Conservation (phyloP, 2,888 invertebrate species). For the Marasmarcha lunaedactyla region DNA sequence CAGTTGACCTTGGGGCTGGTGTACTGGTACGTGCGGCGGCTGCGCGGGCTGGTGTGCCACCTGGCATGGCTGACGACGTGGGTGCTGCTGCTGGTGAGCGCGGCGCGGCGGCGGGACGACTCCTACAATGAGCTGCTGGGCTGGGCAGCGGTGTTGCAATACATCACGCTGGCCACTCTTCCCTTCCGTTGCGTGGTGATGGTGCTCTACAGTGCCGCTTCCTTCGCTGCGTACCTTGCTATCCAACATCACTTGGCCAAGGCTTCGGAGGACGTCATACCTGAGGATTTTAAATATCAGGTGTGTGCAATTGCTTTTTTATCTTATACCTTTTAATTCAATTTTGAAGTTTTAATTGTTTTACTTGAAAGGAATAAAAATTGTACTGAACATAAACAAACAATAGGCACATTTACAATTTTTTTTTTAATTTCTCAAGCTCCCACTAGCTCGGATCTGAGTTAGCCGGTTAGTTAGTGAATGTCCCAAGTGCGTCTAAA, state of each 20-base stretch:
- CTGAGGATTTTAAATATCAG: slow-evolving; percentile 47
- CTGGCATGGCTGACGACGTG: slow-evolving; percentile 74
- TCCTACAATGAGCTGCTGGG: slow-evolving; percentile 75
- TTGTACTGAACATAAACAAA: too few species aligned
- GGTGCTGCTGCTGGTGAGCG: slow-evolving; percentile 40
- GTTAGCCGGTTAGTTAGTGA: too few species aligned
- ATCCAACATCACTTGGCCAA: slow-evolving; percentile 48
- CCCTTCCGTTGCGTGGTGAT: slow-evolving; percentile 67
- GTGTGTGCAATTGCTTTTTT: too few species aligned
- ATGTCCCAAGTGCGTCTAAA: too few species aligned
- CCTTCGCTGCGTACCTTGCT: slow-evolving; percentile 35
- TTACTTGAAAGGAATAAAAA: too few species aligned
- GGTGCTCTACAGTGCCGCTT: slow-evolving; percentile 36
- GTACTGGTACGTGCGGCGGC: slow-evolving; percentile 28
- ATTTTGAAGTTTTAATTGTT: too few species aligned
- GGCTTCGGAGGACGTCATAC: slow-evolving; percentile 33
- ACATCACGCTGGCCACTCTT: slow-evolving; percentile 79
- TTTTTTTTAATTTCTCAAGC: too few species aligned
- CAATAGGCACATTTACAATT: too few species aligned
- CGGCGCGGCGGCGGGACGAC: slow-evolving; percentile 59
- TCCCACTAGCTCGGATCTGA: too few species aligned
- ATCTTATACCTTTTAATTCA: too few species aligned
- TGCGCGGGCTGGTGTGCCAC: slow-evolving; percentile 72
- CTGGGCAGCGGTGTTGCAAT: slow-evolving; percentile 81
- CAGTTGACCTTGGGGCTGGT: slow-evolving; percentile 32